phyloP scores from a whole-genome alignment of 30 jellyfish, hydroid and myxozoan genomes.

The Cassiopea andromeda region DNA sequence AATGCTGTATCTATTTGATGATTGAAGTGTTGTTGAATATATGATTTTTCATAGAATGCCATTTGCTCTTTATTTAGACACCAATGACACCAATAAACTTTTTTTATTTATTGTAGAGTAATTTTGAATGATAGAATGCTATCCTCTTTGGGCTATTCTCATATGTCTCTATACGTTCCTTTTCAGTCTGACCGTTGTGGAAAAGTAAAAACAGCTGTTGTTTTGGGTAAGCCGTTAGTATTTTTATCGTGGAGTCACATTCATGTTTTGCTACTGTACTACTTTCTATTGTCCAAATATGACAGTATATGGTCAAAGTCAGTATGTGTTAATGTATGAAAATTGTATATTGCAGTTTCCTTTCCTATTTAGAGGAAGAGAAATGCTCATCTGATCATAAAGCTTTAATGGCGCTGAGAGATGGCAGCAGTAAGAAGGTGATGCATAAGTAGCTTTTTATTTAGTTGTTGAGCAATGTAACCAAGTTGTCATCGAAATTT shows the following conservation, averaged over 20 bases:
- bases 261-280: neutral
- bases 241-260: neutral
- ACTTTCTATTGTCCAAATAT: neutral
- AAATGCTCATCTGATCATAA: constrained; percentile 77
- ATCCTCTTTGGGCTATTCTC: too few relatives aligned
- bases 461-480: too few relatives aligned
- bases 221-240: constrained; percentile 36
- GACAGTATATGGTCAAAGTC: neutral
- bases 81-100: too few relatives aligned
- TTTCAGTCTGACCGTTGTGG: constrained; percentile 90
- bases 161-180: neutral
- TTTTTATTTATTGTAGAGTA: too few relatives aligned
- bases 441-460: too few relatives aligned
- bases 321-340: neutral
- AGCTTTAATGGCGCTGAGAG: constrained; percentile 62
- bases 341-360: too few relatives aligned
- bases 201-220: constrained; percentile 82
- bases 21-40: too few relatives aligned
- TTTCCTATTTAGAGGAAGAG: constrained; percentile 71
- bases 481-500: too few relatives aligned
- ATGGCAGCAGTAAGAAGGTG: constrained; percentile 84
- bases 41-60: too few relatives aligned
- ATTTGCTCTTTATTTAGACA: too few relatives aligned
- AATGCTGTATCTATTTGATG: too few relatives aligned
- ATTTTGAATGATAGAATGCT: too few relatives aligned